phyloP scores from a whole-genome alignment of 2,888 invertebrate species.

The Sturmia bella region DNA sequence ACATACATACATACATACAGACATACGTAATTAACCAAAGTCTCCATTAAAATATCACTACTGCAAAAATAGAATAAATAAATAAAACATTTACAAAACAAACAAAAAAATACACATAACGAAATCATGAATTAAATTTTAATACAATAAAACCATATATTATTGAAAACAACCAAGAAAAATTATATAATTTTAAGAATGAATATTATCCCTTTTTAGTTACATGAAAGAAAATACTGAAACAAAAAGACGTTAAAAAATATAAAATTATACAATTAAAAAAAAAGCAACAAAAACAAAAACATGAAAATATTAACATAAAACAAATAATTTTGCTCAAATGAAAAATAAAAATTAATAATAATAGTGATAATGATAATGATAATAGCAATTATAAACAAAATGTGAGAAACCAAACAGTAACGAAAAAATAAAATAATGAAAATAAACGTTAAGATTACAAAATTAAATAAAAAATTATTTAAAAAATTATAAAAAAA shows the following conservation, averaged over 20 bases:
- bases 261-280: slow-evolving; percentile 52
- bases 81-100: too few relatives aligned
- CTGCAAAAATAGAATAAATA: slow-evolving; percentile 7
- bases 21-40: too few relatives aligned
- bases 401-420: slow-evolving; percentile 46
- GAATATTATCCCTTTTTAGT: slow-evolving; percentile 60
- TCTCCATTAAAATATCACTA: too few relatives aligned
- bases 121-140: too few relatives aligned
- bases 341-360: slow-evolving; percentile 40
- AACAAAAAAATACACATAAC: background rate
- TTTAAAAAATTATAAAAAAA: slow-evolving; percentile 1
- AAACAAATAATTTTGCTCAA: slow-evolving; percentile 64
- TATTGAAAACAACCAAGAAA: background rate
- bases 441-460: slow-evolving; percentile 64
- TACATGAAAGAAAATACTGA: slow-evolving; percentile 44
- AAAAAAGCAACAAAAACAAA: slow-evolving; percentile 28
- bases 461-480: slow-evolving; percentile 51
- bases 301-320: slow-evolving; percentile 29
- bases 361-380: slow-evolving; percentile 11
- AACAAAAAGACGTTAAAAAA: slow-evolving; percentile 43
- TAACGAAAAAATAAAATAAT: slow-evolving; percentile 60
- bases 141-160: background rate
- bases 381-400: slow-evolving; percentile 64
- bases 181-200: slow-evolving; percentile 33
- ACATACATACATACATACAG: too few relatives aligned